phyloP scores from a whole-genome alignment of 2,888 invertebrate genomes.

The Rhingia campestris region DNA sequence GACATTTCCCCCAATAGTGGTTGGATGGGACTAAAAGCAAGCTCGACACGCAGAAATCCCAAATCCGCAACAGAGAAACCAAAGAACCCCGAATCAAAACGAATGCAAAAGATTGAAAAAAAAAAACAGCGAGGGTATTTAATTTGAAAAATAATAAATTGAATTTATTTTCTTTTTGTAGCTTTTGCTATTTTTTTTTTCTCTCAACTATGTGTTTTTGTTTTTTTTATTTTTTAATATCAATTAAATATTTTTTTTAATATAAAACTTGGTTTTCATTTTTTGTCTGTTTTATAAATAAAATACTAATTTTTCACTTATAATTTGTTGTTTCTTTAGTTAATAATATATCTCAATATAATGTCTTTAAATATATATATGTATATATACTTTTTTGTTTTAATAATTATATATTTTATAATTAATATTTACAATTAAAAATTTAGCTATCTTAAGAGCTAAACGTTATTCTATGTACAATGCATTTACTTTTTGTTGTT shows the following conservation, averaged over 20 bases:
- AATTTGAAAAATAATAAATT: conserved; percentile 77
- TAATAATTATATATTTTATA: conserved; percentile 60
- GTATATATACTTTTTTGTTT: conserved; percentile 51
- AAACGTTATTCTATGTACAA: conserved; percentile 64
- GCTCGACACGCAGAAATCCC: no score
- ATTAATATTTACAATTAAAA: conserved; percentile 73
- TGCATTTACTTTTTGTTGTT: conserved; percentile 58
- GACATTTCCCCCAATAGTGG: no score
- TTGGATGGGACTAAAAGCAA: no score
- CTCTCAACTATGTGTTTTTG: conserved; percentile 76
- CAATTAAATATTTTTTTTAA: conserved; percentile 77
- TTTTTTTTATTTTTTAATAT: conserved; percentile 78
- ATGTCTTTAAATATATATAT: conserved; percentile 74
- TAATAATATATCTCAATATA: conserved; percentile 75
- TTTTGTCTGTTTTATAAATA: conserved; percentile 78
- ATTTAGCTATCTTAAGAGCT: conserved; percentile 72
- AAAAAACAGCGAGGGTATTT: conserved; percentile 29
- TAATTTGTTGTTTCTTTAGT: conserved; percentile 55
- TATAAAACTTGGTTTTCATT: conserved; percentile 77
- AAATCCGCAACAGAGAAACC: background rate
- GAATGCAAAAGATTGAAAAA: background rate
- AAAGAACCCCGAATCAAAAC: background rate
- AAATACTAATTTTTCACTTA: conserved; percentile 79
- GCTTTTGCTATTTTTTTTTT: conserved; percentile 75
- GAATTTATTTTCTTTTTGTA: conserved; percentile 76